Base-by-base conservation (phyloP, 1,140 invertebrate genomes). In the Lasioglossum albipes region DNA sequence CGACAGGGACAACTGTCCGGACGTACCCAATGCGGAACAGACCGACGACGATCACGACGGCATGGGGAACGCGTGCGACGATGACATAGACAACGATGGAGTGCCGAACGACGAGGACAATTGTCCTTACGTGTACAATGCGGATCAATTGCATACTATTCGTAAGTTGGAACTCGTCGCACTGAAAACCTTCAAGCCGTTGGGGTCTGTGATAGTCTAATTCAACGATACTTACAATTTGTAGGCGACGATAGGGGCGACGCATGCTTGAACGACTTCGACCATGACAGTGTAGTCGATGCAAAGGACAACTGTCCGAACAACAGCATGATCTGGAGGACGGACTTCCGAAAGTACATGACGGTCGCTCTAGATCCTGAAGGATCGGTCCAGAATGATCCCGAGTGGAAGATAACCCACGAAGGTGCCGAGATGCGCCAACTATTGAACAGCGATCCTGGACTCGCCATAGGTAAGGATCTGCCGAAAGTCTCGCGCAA, bases 351-450 rank as follows among this genome's bases (percentile, higher is more conserved):
- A 66, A 96, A 97, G 22, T 99, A 98, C 88, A 96, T 97, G 89
- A 98, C 97, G 0, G 96, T 99, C 1, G 95, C 97, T 0, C 91
- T 99, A n/a, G 98, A 99, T 93, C 98, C 98, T 0, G 96, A 97
- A 89, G 98, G 98, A 0, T 96, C 97, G 84, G 97, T 98, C 0
- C 98, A 99, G 91, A 96, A 96, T 45, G 98, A 99, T 94, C 98
- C 98, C 1, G 96, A 98, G 88, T 99, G 98, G 98, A 96, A 97
- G 68, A 97, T 99, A 85, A 96, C 97, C 84, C 97, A 98, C 88
- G 96, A 98, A 91, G 98, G 98, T 2, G 98, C 98, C 0, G 98
- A 99, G 94, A 99, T 99, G 82, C 95, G 97, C 0, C 98, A 99
- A 92, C 98, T 98, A 0, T 95, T 98, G 89, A 99, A 99, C 93